Evolutionary conservation across 2,888 invertebrate species (phyloP).

Genomic region (Metallyticus violacea): DNA sequence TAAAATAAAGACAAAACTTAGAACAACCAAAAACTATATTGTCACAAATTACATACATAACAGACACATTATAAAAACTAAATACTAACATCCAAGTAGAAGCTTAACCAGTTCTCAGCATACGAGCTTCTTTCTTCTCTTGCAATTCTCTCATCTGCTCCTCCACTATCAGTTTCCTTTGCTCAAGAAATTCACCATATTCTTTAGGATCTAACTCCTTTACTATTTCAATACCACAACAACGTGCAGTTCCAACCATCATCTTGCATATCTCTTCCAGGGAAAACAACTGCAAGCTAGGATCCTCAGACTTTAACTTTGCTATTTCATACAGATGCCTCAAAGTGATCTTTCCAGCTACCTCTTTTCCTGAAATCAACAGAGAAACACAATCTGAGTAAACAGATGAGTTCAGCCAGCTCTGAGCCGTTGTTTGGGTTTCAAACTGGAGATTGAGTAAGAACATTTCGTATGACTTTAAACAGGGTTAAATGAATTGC

Average conservation of each 20-base stretch:
- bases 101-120: slow-evolving; percentile 72
- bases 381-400: not conserved
- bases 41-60: not conserved
- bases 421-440: too few relatives aligned
- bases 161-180: slow-evolving; percentile 66
- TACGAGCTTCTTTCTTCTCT: slow-evolving; percentile 84
- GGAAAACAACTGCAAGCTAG: slow-evolving; percentile 60
- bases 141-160: slow-evolving; percentile 73
- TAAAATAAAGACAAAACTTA: too few relatives aligned
- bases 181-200: slow-evolving; percentile 76
- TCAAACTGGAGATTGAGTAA: too few relatives aligned
- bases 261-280: slow-evolving; percentile 74
- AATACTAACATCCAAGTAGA: not conserved
- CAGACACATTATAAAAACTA: not conserved
- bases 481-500: too few relatives aligned
- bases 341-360: slow-evolving; percentile 83
- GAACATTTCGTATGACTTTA: too few relatives aligned
- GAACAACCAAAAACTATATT: too few relatives aligned
- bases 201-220: slow-evolving; percentile 71
- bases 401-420: too few relatives aligned
- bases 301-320: slow-evolving; percentile 88
- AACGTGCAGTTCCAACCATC: slow-evolving; percentile 73
- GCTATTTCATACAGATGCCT: slow-evolving; percentile 99
- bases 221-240: slow-evolving; percentile 84
- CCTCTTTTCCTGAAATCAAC: slow-evolving; percentile 66